phyloP scores from a whole-genome alignment of 2,888 invertebrate species.

The Spicauda simplicius region DNA sequence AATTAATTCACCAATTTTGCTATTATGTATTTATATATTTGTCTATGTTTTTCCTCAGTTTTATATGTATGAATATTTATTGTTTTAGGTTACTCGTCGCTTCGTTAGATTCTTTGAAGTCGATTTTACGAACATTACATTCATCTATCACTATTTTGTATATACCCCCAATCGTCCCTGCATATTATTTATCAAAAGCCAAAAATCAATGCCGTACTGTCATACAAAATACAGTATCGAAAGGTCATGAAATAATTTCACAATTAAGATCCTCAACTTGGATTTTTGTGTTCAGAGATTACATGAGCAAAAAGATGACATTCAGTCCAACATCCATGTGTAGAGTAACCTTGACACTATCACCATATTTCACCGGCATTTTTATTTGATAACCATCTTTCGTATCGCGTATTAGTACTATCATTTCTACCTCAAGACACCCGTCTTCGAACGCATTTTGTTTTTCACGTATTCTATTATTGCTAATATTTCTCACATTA shows the following conservation, averaged over 20 bases:
- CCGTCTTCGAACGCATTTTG: constrained; percentile 7
- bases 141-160: constrained; percentile 64
- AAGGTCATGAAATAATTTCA: constrained; percentile 54
- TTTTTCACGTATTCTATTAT: background rate
- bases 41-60: constrained; percentile 19
- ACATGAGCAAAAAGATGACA: constrained; percentile 78
- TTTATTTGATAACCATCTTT: constrained; percentile 56
- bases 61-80: constrained; percentile 54
- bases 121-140: constrained; percentile 61
- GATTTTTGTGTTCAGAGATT: constrained; percentile 69
- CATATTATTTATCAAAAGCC: constrained; percentile 59
- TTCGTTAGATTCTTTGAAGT: constrained; percentile 65
- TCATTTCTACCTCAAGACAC: constrained; percentile 18
- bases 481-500: background rate
- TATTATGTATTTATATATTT: constrained; percentile 13
- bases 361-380: constrained; percentile 76
- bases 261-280: constrained; percentile 62
- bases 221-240: constrained; percentile 55
- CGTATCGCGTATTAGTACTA: background rate
- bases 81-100: constrained; percentile 83
- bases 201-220: constrained; percentile 57
- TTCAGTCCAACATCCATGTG: constrained; percentile 79
- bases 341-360: constrained; percentile 67
- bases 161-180: constrained; percentile 58
- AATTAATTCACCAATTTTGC: constrained; percentile 7